Percentiles rank a stretch among this genome's conserved stretches.
These are phyloP conservation scores for Meteorus cinctellus DNA, from an alignment of 2,888 invertebrate genomes.

Conservation along the genomic window DNA sequence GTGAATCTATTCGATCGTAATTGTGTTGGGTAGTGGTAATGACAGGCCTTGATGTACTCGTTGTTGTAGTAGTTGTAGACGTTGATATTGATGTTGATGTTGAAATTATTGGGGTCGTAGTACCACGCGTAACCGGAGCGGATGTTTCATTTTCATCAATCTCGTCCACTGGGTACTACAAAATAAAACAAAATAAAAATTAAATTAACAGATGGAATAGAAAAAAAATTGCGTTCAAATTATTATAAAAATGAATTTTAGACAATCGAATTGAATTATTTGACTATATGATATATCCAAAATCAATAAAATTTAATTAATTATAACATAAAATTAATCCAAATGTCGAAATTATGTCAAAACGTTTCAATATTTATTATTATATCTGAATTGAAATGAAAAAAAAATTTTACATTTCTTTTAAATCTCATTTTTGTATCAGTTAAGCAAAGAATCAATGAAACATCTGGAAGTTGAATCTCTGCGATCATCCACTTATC, in stretches of 20 bases:
- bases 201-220: not conserved
- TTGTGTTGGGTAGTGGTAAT: conserved; percentile 47
- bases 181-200: conserved; percentile 8
- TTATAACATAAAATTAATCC: no score
- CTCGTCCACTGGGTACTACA: conserved; percentile 66
- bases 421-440: no score
- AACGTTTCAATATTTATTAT: no score
- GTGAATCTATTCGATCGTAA: conserved; percentile 60
- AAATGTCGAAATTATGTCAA: no score
- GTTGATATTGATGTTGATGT: conserved; percentile 60
- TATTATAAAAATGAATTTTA: no score
- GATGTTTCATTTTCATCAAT: conserved; percentile 57
- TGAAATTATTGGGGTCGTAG: conserved; percentile 45
- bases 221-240: no score
- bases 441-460: not conserved
- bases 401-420: no score
- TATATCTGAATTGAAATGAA: no score
- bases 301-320: no score
- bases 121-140: conserved; percentile 45
- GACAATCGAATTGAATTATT: no score
- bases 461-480: not conserved
- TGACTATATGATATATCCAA: no score
- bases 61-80: conserved; percentile 64
- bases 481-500: no score
- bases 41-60: conserved; percentile 69